These are phyloP conservation scores for Hyperopisus bebe DNA, from an alignment of 2,113 vertebrate genomes.

Conservation along the genomic window DNA sequence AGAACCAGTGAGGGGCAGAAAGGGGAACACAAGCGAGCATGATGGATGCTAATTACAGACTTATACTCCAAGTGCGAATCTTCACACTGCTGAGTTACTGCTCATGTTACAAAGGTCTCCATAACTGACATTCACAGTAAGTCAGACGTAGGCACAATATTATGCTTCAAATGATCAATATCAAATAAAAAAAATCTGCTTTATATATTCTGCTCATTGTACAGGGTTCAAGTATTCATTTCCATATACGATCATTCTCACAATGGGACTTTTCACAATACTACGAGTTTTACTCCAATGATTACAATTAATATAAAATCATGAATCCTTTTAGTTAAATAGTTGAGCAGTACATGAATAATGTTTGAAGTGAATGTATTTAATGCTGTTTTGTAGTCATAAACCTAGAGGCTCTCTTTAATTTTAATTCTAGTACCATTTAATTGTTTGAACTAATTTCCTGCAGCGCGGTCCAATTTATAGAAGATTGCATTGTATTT, in stretches of 20 bases:
- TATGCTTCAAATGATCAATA: neutral
- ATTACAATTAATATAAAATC: neutral
- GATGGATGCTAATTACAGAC: constrained; percentile 16
- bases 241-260: neutral
- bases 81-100: constrained; percentile 15
- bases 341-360: neutral
- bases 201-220: neutral
- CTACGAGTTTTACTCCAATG: neutral
- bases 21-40: neutral
- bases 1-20: constrained; percentile 1
- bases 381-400: neutral
- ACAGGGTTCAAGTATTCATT: neutral
- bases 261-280: neutral
- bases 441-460: neutral
- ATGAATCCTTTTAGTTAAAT: neutral
- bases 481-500: neutral
- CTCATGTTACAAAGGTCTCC: constrained; percentile 41
- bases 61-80: constrained; percentile 21
- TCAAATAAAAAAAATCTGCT: neutral
- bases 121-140: neutral
- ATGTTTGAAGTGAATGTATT: neutral
- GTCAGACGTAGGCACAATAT: neutral
- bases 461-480: neutral
- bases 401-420: neutral
- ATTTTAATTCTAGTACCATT: neutral